Evolutionary conservation across 2,113 vertebrate species (phyloP).

Genomic region (Cynoglossus semilaevis): DNA sequence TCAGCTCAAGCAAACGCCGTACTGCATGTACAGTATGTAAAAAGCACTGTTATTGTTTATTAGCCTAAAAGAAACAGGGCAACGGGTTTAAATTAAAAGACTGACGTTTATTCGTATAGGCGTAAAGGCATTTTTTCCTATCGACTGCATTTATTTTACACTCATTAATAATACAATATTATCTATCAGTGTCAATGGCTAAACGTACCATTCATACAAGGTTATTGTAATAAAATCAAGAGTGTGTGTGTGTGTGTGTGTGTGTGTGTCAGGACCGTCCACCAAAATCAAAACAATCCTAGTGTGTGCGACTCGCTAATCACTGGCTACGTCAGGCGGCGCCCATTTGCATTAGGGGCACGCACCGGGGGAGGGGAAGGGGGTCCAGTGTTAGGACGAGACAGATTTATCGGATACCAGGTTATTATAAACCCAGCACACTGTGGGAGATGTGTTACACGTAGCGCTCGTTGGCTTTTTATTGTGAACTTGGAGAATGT

Average conservation of each 20-base stretch:
- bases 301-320: constrained; percentile 22
- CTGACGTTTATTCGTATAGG: too few species aligned
- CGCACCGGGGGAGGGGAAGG: constrained; percentile 56
- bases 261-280: neutral
- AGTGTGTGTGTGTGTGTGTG: too few species aligned
- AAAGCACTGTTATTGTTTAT: neutral
- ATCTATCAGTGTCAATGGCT: neutral
- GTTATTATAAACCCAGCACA: neutral
- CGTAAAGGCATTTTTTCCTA: too few species aligned
- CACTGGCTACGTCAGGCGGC: constrained; percentile 52
- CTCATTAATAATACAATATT: too few species aligned
- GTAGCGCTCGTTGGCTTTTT: neutral
- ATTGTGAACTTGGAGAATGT: neutral
- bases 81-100: too few species aligned
- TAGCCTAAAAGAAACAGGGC: too few species aligned
- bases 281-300: constrained; percentile 10
- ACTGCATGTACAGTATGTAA: neutral
- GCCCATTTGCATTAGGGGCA: constrained; percentile 44
- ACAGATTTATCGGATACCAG: constrained; percentile 1
- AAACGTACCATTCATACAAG: too few species aligned
- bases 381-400: constrained; percentile 27
- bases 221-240: too few species aligned
- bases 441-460: constrained; percentile 1
- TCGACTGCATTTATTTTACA: too few species aligned
- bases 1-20: neutral